Percentiles rank a stretch among this genome's conserved stretches.
Conservation (phyloP, 2,888 invertebrate genomes). For the Epirrita christyi region DNA sequence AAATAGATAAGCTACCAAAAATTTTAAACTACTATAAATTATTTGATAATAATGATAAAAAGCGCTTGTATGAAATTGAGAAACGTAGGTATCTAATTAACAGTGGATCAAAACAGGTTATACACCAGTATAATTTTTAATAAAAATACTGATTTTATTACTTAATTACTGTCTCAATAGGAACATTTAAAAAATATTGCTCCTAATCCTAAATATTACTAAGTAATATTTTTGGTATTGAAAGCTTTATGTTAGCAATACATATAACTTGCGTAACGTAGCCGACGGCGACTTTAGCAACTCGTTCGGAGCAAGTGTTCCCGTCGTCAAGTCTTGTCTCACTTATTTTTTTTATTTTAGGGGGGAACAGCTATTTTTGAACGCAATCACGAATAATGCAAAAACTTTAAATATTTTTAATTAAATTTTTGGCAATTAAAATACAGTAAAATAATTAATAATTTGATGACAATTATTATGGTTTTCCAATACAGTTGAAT, state of each 20-base stretch:
- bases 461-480: not conserved
- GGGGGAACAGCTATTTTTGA: not conserved
- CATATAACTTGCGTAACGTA: slow-evolving; percentile 36
- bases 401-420: not conserved
- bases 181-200: slow-evolving; percentile 5
- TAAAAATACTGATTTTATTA: no score
- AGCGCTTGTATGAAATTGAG: no score
- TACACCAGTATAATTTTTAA: no score
- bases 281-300: slow-evolving; percentile 47
- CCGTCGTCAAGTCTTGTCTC: slow-evolving; percentile 23
- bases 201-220: slow-evolving; percentile 12
- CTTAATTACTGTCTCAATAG: not conserved
- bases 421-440: not conserved
- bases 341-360: slow-evolving; percentile 25
- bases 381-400: not conserved
- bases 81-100: not conserved
- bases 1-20: no score
- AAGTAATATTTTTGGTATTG: slow-evolving; percentile 26
- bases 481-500: slow-evolving; percentile 12
- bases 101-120: not conserved
- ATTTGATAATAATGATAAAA: no score
- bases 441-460: not conserved
- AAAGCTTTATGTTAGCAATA: slow-evolving; percentile 31
- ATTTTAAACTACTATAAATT: no score
- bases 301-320: slow-evolving; percentile 37